phyloP scores from a whole-genome alignment of 2,888 invertebrate genomes.

The Acanthococcus lagerstroemiae region DNA sequence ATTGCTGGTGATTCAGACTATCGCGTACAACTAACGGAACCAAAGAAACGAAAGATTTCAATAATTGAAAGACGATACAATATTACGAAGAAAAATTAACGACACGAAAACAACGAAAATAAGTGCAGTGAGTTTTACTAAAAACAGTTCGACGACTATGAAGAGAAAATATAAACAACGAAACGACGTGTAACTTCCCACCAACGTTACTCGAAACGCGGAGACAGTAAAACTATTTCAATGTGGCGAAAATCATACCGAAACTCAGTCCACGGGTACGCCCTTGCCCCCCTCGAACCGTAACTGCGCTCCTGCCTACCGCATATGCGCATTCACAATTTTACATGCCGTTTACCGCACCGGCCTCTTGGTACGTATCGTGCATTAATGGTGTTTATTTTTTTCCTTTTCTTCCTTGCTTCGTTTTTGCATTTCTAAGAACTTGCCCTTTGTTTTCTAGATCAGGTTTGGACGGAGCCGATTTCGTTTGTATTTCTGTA shows the following conservation, averaged over 20 bases:
- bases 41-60: no score
- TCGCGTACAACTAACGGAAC: no score
- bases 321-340: constrained; percentile 14
- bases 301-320: constrained; percentile 1
- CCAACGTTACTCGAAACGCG: constrained; percentile 16
- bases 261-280: constrained; percentile 12
- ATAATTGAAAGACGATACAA: no score
- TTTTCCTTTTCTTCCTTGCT: no score
- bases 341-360: neutral
- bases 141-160: neutral
- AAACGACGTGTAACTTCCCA: no score
- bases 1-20: no score
- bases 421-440: no score
- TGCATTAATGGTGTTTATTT: neutral
- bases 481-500: no score
- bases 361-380: neutral
- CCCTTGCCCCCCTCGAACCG: neutral
- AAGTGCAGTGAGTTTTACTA: neutral
- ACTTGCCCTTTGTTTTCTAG: no score
- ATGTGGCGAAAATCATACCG: constrained; percentile 23
- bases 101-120: neutral
- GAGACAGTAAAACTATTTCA: constrained; percentile 22
- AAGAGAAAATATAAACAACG: no score
- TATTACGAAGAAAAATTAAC: neutral
- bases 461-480: no score